These are phyloP conservation scores for Naso thynnoides DNA, from an alignment of 2,797 vertebrate genomes.

Conservation along the genomic window DNA sequence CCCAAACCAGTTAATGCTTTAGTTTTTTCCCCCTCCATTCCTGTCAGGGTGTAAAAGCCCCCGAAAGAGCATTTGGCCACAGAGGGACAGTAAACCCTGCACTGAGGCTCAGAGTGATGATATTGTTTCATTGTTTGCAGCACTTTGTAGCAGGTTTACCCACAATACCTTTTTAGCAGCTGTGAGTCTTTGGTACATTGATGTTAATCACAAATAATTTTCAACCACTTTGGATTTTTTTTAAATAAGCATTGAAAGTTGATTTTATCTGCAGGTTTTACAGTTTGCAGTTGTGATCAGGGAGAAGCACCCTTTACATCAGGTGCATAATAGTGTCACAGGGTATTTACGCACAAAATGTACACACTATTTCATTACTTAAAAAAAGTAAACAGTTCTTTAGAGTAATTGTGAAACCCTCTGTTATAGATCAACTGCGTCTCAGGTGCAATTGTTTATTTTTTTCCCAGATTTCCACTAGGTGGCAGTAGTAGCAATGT, in stretches of 20 bases:
- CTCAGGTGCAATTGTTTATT: too few species aligned
- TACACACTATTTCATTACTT: too few species aligned
- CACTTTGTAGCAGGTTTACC: background rate
- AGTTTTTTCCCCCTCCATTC: background rate
- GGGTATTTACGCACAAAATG: too few species aligned
- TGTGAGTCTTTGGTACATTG: too few species aligned
- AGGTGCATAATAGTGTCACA: too few species aligned
- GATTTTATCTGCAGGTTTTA: background rate
- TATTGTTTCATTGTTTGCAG: constrained; percentile 8
- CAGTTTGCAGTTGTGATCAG: background rate
- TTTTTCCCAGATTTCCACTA: too few species aligned
- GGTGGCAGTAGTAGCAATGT: too few species aligned
- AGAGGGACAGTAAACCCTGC: background rate
- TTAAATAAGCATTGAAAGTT: background rate
- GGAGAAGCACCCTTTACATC: too few species aligned
- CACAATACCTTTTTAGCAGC: background rate
- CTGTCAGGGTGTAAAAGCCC: constrained; percentile 6
- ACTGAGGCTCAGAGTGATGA: constrained; percentile 1
- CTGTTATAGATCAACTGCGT: too few species aligned
- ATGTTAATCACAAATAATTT: too few species aligned
- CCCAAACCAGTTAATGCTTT: background rate
- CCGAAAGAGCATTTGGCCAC: background rate
- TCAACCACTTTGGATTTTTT: background rate
- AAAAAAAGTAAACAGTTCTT: too few species aligned
- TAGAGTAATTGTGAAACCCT: too few species aligned